phyloP scores from a whole-genome alignment of 1,140 invertebrate genomes.

The Dendroctonus valens region DNA sequence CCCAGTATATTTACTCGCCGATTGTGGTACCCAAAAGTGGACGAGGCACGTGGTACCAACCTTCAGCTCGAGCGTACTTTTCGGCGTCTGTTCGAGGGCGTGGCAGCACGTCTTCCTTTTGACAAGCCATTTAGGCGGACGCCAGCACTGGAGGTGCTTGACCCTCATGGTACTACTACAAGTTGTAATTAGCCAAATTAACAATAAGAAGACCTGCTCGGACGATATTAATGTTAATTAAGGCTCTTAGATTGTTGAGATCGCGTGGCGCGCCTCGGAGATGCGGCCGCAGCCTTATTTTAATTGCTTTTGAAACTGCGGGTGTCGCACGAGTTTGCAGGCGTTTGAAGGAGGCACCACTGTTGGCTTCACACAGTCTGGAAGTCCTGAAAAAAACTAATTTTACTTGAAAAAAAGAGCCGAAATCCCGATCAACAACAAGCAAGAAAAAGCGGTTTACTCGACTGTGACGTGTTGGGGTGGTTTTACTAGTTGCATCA shows the following conservation, averaged over 20 bases:
- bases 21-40: neutral
- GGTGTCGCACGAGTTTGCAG: too few species aligned
- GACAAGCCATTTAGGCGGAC: conserved; percentile 25
- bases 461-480: conserved; percentile 8
- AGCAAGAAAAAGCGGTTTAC: conserved; percentile 10
- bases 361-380: too few species aligned
- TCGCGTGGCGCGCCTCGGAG: too few species aligned
- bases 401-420: too few species aligned
- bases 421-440: neutral
- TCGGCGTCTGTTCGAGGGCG: conserved; percentile 23
- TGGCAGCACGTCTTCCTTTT: conserved; percentile 21
- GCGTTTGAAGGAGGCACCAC: too few species aligned
- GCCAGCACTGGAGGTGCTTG: conserved; percentile 17
- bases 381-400: too few species aligned
- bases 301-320: neutral
- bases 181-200: conserved; percentile 32
- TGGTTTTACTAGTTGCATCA: conserved; percentile 27
- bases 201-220: conserved; percentile 22
- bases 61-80: conserved; percentile 22
- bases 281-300: too few species aligned
- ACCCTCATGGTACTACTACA: conserved; percentile 19
- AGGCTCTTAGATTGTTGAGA: conserved; percentile 7
- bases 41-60: conserved; percentile 7
- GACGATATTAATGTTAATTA: conserved; percentile 29
- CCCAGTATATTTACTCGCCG: neutral